Percentiles rank a stretch among this genome's conserved stretches.
These are phyloP conservation scores for Panulirus ornatus DNA, from an alignment of 1,140 invertebrate species.

Conservation along the genomic window DNA sequence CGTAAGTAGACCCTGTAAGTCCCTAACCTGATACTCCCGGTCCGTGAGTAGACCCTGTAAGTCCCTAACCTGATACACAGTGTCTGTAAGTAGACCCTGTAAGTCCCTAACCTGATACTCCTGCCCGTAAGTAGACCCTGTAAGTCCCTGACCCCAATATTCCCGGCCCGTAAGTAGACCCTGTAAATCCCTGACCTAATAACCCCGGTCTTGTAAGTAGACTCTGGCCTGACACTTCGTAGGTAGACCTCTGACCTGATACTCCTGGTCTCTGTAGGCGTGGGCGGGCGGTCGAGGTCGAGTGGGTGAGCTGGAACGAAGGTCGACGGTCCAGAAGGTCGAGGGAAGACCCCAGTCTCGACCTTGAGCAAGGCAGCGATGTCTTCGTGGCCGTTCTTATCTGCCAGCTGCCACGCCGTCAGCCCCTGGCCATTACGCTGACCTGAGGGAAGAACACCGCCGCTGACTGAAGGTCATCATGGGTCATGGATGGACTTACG, in stretches of 20 bases:
- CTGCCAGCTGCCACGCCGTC: constrained; percentile 51
- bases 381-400: constrained; percentile 55
- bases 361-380: constrained; percentile 46
- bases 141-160: too few relatives aligned
- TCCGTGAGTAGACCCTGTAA: too few relatives aligned
- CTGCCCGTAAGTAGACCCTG: too few relatives aligned
- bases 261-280: constrained; percentile 41
- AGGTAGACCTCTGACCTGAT: not conserved
- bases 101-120: too few relatives aligned
- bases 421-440: constrained; percentile 53
- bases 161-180: too few relatives aligned
- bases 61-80: too few relatives aligned
- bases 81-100: too few relatives aligned
- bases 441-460: not conserved
- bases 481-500: not conserved
- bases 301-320: constrained; percentile 31
- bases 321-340: not conserved
- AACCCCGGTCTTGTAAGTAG: too few relatives aligned
- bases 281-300: constrained; percentile 54
- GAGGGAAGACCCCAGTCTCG: constrained; percentile 23
- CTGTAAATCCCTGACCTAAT: too few relatives aligned
- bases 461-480: not conserved
- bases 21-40: too few relatives aligned
- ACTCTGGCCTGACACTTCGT: too few relatives aligned
- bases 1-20: too few relatives aligned